phyloP scores from a whole-genome alignment of 2,113 vertebrate genomes.

The Eubucco bourcierii region DNA sequence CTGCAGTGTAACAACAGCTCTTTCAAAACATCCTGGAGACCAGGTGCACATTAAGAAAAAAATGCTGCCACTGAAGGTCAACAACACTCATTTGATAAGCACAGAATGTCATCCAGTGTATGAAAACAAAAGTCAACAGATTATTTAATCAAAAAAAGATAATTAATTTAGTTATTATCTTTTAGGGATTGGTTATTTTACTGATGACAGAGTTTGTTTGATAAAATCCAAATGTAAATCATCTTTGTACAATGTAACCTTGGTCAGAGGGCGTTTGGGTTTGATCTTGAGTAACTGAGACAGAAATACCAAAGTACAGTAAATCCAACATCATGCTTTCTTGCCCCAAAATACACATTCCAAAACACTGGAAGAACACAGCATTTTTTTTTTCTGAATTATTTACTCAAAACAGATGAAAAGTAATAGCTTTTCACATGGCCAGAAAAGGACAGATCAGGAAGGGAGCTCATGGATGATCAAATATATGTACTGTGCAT shows the following conservation, averaged over 20 bases:
- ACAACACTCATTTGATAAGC: neutral
- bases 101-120: neutral
- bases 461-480: neutral
- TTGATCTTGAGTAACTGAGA: constrained; percentile 10
- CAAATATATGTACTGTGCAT: neutral
- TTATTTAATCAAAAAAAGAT: neutral
- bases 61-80: neutral
- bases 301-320: constrained; percentile 27
- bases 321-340: constrained; percentile 45
- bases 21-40: neutral
- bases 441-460: neutral
- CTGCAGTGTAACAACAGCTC: neutral
- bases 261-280: neutral
- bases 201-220: neutral
- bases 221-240: neutral
- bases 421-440: neutral
- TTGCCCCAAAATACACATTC: constrained; percentile 38
- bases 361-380: neutral
- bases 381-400: neutral
- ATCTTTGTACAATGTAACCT: neutral
- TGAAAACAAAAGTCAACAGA: neutral
- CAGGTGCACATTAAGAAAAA: neutral
- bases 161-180: neutral
- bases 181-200: neutral
- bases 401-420: constrained; percentile 37